phyloP scores from a whole-genome alignment of 2,797 vertebrate species.

The Tachyglossus aculeatus region DNA sequence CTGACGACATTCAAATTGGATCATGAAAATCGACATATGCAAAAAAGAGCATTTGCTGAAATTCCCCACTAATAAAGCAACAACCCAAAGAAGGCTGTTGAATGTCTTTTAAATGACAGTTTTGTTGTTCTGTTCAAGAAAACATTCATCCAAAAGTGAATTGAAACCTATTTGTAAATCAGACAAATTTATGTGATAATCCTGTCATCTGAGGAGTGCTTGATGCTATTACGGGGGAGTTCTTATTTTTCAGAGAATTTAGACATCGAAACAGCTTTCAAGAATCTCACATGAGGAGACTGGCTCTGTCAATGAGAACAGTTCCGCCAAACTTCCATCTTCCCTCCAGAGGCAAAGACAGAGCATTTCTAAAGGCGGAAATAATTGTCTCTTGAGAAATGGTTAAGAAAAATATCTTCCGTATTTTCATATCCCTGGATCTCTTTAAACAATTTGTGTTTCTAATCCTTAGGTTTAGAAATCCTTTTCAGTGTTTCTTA shows the following conservation, averaged over 20 bases:
- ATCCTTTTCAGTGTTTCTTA: too few species aligned
- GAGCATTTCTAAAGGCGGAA: too few species aligned
- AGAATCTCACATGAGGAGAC: too few species aligned
- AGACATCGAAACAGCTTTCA: constrained; percentile 7
- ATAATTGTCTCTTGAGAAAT: too few species aligned
- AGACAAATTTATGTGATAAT: constrained; percentile 28
- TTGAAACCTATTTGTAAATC: constrained; percentile 54
- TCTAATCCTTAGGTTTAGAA: too few species aligned
- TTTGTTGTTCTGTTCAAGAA: constrained; percentile 59
- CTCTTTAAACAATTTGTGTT: too few species aligned
- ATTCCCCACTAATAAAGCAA: constrained; percentile 39
- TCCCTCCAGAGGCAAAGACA: too few species aligned
- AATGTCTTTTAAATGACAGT: constrained; percentile 57
- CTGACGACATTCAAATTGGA: constrained; percentile 57
- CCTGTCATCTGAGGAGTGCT: constrained; percentile 36
- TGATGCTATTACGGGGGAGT: constrained; percentile 17
- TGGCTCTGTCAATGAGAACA: too few species aligned
- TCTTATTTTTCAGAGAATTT: constrained; percentile 16
- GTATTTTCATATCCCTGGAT: too few species aligned
- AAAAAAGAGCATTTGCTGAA: constrained; percentile 54
- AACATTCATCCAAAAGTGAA: constrained; percentile 57
- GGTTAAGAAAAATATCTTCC: too few species aligned
- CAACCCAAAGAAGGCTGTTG: constrained; percentile 48
- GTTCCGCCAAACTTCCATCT: too few species aligned
- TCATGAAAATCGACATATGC: constrained; percentile 61